Base-by-base conservation (phyloP, 2,888 invertebrate genomes). In the Mimas tiliae region DNA sequence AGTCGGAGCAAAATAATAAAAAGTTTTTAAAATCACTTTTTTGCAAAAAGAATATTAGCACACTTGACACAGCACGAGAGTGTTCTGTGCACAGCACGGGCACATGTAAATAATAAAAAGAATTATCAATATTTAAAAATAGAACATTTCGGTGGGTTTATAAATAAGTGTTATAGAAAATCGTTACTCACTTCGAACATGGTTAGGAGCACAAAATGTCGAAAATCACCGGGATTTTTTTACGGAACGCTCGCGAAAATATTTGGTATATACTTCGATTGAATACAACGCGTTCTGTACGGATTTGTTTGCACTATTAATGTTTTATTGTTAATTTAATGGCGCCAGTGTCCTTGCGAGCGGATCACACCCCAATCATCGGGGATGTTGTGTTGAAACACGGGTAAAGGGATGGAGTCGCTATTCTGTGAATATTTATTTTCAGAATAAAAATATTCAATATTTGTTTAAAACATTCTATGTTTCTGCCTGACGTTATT, bases 361-460 rank as follows among this genome's bases (percentile, higher is more conserved):
- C 80, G 77, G 90, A 88, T 89, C 92, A 91, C 91, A 92, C 91
- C 92, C 91, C 87, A 85, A 83, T 84, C 82, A 79, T 73, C 76
- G 84, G 86, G 86, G 84, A 83, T 88, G 89, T 88, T 90, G 78
- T 87, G 85, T 81, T 80, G 77, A 65, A 65, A 81, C 78, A 78
- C 77, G 82, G 69, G 38, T 78, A 72, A 77, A 74, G 71, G 67
- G 45, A 66, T 85, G 72, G 89, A 89, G 89, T 79, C 51, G 83
- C 62, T 70, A 66, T 71, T 70, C 47, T 68, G 65, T 66, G 8
- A 11, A 67, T 70, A 73, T 70, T 73, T 51, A n/a, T 19, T 67
- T 55, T 27, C 2, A 27, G 27, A 27, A 27, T 1, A 27, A 27
- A 27, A 27, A 27, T 27, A 3, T 3, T 27, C 27, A 27, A 27